Conservation (phyloP, 1,140 invertebrate genomes). For the Pomacea maculata region DNA sequence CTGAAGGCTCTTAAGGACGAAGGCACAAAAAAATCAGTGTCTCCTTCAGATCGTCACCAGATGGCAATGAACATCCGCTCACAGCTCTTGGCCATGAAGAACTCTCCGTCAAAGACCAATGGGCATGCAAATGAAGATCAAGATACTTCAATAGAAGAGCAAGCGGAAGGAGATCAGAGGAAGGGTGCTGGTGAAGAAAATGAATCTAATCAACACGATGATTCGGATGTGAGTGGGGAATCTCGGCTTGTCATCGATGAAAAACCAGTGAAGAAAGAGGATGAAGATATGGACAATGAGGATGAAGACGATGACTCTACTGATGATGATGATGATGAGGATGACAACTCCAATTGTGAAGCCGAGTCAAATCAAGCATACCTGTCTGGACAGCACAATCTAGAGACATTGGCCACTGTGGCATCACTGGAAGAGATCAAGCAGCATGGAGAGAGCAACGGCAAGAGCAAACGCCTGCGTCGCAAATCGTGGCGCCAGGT, state of each 20-base stretch:
- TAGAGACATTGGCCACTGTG: conserved; percentile 53
- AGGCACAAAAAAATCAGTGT: neutral
- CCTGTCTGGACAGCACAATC: conserved; percentile 34
- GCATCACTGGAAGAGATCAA: conserved; percentile 43
- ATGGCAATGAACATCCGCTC: neutral
- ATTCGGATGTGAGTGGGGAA: conserved; percentile 26
- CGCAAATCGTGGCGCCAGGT: conserved; percentile 63
- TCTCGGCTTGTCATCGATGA: conserved; percentile 46
- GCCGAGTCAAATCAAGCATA: conserved; percentile 15
- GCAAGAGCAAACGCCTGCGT: conserved; percentile 52
- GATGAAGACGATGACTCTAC: neutral
- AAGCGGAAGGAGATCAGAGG: neutral
- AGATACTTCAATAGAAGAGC: conserved; percentile 2
- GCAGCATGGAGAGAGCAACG: conserved; percentile 24
- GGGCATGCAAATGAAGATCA: conserved; percentile 10
- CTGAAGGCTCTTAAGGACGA: conserved; percentile 13
- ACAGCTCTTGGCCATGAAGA: conserved; percentile 16
- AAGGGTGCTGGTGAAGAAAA: neutral
- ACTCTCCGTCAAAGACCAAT: conserved; percentile 19
- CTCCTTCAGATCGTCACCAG: neutral
- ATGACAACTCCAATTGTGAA: conserved; percentile 28
- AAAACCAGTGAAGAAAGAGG: conserved; percentile 13
- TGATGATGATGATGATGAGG: conserved; percentile 15
- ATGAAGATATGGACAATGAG: conserved; percentile 15
- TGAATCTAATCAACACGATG: conserved; percentile 20